Percentiles rank a stretch among this genome's conserved stretches.
phyloP scores from a whole-genome alignment of 2,113 vertebrate species.

The Sapajus apella region DNA sequence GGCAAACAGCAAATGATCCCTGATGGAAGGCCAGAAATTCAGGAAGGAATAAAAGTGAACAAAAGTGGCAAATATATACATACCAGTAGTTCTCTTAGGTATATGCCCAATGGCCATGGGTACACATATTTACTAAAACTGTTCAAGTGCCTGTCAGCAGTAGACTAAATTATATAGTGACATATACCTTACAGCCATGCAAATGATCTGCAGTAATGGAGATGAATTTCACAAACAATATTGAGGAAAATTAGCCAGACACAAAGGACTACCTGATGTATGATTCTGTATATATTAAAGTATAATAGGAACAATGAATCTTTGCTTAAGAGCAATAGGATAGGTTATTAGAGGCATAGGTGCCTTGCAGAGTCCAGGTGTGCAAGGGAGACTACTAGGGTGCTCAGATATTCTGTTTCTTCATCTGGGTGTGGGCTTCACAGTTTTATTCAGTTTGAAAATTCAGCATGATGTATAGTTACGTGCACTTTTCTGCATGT shows the following conservation, averaged over 20 bases:
- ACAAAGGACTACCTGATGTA: neutral
- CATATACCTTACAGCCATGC: neutral
- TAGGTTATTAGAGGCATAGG: neutral
- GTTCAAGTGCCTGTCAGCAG: neutral
- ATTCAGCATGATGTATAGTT: neutral
- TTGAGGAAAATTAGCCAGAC: neutral
- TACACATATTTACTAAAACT: neutral
- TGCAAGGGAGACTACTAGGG: fast-evolving
- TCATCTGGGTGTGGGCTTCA: neutral
- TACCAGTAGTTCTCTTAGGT: neutral
- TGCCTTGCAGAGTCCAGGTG: neutral
- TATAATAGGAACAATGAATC: neutral
- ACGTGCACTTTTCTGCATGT: neutral
- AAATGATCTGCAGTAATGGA: neutral
- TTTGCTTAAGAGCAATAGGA: neutral
- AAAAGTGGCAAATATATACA: neutral
- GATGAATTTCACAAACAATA: neutral
- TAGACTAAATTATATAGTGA: neutral
- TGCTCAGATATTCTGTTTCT: neutral
- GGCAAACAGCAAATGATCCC: neutral
- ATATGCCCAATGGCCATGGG: neutral
- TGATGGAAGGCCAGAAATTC: neutral
- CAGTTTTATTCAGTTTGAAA: neutral
- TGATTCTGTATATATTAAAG: neutral
- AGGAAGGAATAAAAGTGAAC: neutral